Base-by-base conservation (phyloP, 2,113 vertebrate species). In the Chaenocephalus aceratus region DNA sequence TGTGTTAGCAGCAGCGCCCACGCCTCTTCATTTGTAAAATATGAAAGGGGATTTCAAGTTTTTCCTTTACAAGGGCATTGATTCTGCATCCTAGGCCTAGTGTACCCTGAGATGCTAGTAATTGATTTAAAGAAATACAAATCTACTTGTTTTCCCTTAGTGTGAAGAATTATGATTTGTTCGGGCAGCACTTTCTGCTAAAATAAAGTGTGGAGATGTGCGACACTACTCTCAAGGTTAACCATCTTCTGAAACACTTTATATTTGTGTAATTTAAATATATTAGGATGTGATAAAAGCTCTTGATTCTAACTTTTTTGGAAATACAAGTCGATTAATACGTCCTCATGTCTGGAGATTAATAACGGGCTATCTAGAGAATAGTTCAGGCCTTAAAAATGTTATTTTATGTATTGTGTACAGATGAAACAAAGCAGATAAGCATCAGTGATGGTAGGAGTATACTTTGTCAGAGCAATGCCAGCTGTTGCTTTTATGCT, bases 181-280 rank as follows among this genome's bases (percentile, higher is more conserved):
- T 8, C 36, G 36, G 36, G 1, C 36, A 7, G 21, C 21, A 21
- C 21, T 21, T 21, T 21, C 21, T 21, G 1, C 21, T 21, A 21
- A 21, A 21, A 21, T 21, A 21, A 21, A 41, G 36, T 41, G 36
- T 41, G 36, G 36, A 5, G 36, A 41, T 7, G 36, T 41, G 5
- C 5, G 36, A 41, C 6, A 41, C 36, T 41, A 41, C 36, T 41
- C 30, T 65, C 46, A 14, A 49, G 30, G 30, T n/a, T 30, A 44
- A 21, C 62, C 66, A 44, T 23, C 23, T 69, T 59, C 70, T 48
- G 26, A 81, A 13, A 6, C 9, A 67, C 41, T 58, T 52, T 26
- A 12, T 10, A 66, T 65, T 30, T 53, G 10, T 4, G 5, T 7
- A 7, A 59, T 59, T 60, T 59, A 5, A 70, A 62, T 60, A 56